These are phyloP conservation scores for Latheticus oryzae DNA, from an alignment of 2,888 invertebrate genomes.

Conservation along the genomic window DNA sequence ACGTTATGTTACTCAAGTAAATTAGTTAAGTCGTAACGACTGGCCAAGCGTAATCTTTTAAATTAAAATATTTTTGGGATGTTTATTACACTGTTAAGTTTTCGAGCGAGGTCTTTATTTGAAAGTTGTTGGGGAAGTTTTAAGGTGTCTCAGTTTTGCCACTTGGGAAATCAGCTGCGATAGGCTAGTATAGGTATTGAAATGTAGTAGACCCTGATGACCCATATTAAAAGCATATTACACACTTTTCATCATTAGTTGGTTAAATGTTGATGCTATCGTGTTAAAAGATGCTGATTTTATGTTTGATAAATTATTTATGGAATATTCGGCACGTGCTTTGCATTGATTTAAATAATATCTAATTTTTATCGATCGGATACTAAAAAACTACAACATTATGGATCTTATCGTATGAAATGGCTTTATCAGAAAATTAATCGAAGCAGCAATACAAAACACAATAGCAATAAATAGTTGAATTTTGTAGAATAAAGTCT, in stretches of 20 bases:
- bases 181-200: slow-evolving; percentile 54
- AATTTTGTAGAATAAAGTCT: too few species aligned
- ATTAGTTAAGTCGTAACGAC: slow-evolving; percentile 20
- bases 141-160: slow-evolving; percentile 46
- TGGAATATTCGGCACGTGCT: slow-evolving; percentile 11
- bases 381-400: too few species aligned
- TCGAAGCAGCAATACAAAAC: too few species aligned
- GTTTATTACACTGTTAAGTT: slow-evolving; percentile 33
- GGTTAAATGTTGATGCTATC: slow-evolving; percentile 40
- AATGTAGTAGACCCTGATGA: slow-evolving; percentile 53
- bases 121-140: slow-evolving; percentile 39
- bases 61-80: too few species aligned
- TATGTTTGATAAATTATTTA: slow-evolving; percentile 35
- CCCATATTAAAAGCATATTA: slow-evolving; percentile 54
- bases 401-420: too few species aligned
- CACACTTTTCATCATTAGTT: slow-evolving; percentile 50
- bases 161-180: slow-evolving; percentile 57
- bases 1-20: slow-evolving; percentile 27
- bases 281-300: too few species aligned
- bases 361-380: too few species aligned
- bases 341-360: too few species aligned
- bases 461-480: too few species aligned
- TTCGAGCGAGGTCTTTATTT: slow-evolving; percentile 23
- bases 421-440: too few species aligned
- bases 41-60: too few species aligned